phyloP scores from a whole-genome alignment of 2,888 invertebrate genomes.

The Apoderus coryli region DNA sequence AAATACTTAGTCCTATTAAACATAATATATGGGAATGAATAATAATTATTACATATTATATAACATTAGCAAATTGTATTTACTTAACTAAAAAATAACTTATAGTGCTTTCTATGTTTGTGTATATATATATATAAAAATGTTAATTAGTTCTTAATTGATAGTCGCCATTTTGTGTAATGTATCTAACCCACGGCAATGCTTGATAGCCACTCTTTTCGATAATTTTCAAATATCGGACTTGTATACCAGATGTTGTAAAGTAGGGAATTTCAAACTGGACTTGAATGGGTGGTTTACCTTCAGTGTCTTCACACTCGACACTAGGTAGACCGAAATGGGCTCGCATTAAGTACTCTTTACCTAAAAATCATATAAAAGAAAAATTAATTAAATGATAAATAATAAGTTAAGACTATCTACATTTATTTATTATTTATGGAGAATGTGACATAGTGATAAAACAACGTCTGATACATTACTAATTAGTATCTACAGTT shows the following conservation, averaged over 20 bases:
- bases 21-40: no score
- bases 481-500: no score
- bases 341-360: slow-evolving; percentile 95
- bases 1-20: no score
- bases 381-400: slow-evolving; percentile 1
- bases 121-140: no score
- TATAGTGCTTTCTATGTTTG: no score
- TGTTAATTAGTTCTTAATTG: slow-evolving; percentile 81
- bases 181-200: slow-evolving; percentile 97
- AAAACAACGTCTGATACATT: no score
- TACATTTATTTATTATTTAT: no score
- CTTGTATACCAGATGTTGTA: slow-evolving; percentile 97
- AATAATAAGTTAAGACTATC: no score
- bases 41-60: no score
- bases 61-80: no score
- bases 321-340: slow-evolving; percentile 97
- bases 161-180: slow-evolving; percentile 98
- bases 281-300: slow-evolving; percentile 94
- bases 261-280: slow-evolving; percentile 99
- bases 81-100: no score
- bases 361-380: slow-evolving; percentile 41
- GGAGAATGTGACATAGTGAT: no score
- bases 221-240: slow-evolving; percentile 91
- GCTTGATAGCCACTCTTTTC: slow-evolving; percentile 99
- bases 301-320: slow-evolving; percentile 84